Conservation (phyloP, 2,888 invertebrate species). For the Agrypnus murinus region DNA sequence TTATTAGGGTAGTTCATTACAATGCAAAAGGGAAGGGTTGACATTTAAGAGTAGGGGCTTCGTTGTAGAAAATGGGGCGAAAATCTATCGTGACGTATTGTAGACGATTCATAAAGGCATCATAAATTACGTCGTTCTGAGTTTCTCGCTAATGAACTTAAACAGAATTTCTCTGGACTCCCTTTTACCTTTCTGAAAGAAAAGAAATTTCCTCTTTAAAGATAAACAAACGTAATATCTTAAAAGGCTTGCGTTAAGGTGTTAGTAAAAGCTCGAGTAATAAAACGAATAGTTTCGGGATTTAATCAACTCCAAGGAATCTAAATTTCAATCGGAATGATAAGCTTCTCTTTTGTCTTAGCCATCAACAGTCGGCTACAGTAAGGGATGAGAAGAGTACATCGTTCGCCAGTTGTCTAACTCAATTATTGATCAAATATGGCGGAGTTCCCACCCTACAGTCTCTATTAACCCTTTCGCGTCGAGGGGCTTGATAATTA, state of each 20-base stretch:
- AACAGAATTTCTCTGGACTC: conserved; percentile 15
- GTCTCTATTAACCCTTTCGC: conserved; percentile 71
- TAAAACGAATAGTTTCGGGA: conserved; percentile 29
- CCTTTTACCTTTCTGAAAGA: background rate
- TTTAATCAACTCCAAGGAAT: conserved; percentile 36
- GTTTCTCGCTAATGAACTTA: conserved; percentile 30
- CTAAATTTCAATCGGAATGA: conserved; percentile 39
- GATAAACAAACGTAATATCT: conserved; percentile 13
- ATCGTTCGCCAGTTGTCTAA: conserved; percentile 71
- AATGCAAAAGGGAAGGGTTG: conserved; percentile 62
- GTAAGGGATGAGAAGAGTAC: conserved; percentile 67
- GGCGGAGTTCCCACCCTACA: conserved; percentile 71
- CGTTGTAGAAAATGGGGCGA: conserved; percentile 46
- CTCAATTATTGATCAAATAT: conserved; percentile 73
- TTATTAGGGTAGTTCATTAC: conserved; percentile 64
- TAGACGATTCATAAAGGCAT: conserved; percentile 38
- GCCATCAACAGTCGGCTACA: conserved; percentile 50
- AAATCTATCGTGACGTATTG: conserved; percentile 45
- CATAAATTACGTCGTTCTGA: no score
- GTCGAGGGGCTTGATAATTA: conserved; percentile 71
- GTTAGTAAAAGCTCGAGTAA: conserved; percentile 19
- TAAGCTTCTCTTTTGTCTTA: conserved; percentile 45
- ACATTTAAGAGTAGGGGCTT: conserved; percentile 63
- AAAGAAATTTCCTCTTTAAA: background rate
- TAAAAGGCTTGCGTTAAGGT: conserved; percentile 22